phyloP scores from a whole-genome alignment of 2,113 vertebrate genomes.

The Anthoscopus minutus region DNA sequence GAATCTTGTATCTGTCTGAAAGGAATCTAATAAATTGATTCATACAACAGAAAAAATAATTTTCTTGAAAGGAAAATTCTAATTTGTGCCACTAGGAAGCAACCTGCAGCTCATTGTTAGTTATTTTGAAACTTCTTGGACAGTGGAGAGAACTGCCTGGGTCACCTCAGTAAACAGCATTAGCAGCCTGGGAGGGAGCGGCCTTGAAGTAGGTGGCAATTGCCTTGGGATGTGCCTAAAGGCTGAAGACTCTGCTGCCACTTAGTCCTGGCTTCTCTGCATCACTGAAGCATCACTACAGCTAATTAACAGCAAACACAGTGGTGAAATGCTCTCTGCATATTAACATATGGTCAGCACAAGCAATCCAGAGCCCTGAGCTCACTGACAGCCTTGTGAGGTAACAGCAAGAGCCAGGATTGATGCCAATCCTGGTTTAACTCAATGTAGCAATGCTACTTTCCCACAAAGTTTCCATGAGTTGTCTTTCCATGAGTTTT shows the following conservation, averaged over 20 bases:
- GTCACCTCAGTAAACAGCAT: not conserved
- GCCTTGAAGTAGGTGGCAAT: not conserved
- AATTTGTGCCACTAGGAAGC: fast-evolving
- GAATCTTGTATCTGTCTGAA: not conserved
- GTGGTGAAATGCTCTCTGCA: not conserved
- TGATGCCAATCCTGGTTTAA: not conserved
- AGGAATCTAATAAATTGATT: not conserved
- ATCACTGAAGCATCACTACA: not conserved
- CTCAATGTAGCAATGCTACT: not conserved
- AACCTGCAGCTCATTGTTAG: not conserved
- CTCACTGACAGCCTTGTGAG: fast-evolving
- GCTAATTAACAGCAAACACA: not conserved
- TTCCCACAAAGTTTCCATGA: not conserved
- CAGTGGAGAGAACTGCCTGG: not conserved
- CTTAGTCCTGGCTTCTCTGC: not conserved
- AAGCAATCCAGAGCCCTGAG: not conserved
- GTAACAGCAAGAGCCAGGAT: not conserved
- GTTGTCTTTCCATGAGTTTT: not conserved
- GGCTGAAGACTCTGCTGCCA: not conserved
- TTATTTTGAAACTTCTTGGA: not conserved
- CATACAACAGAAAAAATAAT: not conserved
- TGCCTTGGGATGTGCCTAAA: not conserved
- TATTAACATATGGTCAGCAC: not conserved
- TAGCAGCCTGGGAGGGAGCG: not conserved
- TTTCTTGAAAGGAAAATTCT: not conserved